A percentile compares a stretch with the other conserved stretches of the same genome.
Conservation (phyloP, 2,797 vertebrate species). For the Acipenser transmontanus region DNA sequence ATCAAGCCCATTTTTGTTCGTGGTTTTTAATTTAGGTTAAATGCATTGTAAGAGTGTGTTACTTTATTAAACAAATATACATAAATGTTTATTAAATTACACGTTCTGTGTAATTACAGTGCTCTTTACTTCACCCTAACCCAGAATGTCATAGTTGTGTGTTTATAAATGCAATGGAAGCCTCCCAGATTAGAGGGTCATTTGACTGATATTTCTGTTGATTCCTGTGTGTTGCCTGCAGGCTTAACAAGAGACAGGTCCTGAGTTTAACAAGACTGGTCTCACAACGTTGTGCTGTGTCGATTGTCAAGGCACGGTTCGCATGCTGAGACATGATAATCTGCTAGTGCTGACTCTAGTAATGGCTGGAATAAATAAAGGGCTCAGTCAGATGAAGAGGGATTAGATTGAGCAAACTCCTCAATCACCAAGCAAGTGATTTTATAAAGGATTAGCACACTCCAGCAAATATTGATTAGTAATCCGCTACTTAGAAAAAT, state of each 20-base stretch:
- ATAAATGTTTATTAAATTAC: too few relatives aligned
- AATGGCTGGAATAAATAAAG: conserved; percentile 61
- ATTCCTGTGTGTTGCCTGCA: conserved; percentile 50
- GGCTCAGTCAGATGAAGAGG: conserved; percentile 70
- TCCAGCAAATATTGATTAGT: conserved; percentile 76
- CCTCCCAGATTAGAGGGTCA: background rate
- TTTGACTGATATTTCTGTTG: conserved; percentile 15
- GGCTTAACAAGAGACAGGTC: conserved; percentile 46
- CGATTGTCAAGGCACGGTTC: conserved; percentile 62
- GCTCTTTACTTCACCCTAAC: background rate
- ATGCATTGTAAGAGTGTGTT: too few relatives aligned
- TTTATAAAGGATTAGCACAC: conserved; percentile 71
- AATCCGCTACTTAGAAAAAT: conserved; percentile 60
- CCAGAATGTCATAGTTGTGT: background rate
- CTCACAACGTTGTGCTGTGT: conserved; percentile 56
- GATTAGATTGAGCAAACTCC: conserved; percentile 74
- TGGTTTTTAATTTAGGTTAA: too few relatives aligned
- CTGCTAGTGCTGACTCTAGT: conserved; percentile 46
- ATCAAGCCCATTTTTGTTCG: too few relatives aligned
- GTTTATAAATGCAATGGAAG: background rate
- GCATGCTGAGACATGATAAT: conserved; percentile 56
- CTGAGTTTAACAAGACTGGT: conserved; percentile 62
- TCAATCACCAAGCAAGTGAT: conserved; percentile 68
- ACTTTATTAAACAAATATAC: too few relatives aligned
- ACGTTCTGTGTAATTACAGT: background rate